Conservation (phyloP, 2,797 vertebrate species). For the Choloepus didactylus region DNA sequence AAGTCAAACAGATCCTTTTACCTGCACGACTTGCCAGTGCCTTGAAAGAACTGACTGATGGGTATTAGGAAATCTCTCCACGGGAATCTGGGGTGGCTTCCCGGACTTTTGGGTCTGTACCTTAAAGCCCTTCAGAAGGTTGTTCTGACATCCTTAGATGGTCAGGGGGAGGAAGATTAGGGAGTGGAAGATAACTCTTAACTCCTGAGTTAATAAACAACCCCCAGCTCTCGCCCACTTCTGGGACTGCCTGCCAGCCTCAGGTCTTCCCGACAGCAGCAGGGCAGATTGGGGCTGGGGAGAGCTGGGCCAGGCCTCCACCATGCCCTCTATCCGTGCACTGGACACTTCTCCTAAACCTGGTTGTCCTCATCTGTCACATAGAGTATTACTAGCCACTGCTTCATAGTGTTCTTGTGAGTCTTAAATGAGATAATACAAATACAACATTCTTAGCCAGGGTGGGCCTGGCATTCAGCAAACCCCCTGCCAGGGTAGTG, state of each 20-base stretch:
- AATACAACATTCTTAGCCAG: background rate
- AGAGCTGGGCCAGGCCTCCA: background rate
- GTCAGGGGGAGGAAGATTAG: background rate
- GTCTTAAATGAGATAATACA: slow-evolving; percentile 36
- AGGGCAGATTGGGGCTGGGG: background rate
- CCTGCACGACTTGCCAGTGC: slow-evolving; percentile 45
- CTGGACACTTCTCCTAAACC: background rate
- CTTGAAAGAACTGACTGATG: slow-evolving; percentile 1
- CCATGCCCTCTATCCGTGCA: too few species aligned
- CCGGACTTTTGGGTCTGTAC: background rate
- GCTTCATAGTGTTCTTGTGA: background rate
- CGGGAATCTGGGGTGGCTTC: background rate
- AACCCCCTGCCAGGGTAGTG: background rate
- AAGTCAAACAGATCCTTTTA: slow-evolving; percentile 18
- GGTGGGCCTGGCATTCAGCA: background rate
- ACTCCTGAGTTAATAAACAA: background rate
- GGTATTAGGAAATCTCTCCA: background rate
- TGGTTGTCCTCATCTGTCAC: background rate
- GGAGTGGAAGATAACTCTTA: background rate
- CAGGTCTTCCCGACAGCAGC: background rate
- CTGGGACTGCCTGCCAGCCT: background rate
- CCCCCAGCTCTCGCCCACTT: background rate
- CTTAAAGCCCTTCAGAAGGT: background rate
- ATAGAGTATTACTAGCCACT: background rate
- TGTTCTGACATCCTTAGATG: background rate